Evolutionary conservation across 2,113 vertebrate species (phyloP).

Genomic region (Cryptomyrus ogoouensis): DNA sequence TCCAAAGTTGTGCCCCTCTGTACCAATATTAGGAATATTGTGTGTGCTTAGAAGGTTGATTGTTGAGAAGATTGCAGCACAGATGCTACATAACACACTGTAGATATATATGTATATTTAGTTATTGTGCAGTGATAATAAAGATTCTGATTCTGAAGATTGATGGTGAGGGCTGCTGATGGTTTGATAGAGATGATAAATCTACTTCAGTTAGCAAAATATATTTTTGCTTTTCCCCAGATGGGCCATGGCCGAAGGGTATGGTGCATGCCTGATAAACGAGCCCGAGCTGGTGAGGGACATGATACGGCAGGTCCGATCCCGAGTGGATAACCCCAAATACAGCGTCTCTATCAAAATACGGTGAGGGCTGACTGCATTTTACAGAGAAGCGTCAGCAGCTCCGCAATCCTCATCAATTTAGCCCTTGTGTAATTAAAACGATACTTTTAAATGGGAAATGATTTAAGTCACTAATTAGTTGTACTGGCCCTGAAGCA

Average conservation of each 20-base stretch:
- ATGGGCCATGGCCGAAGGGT: slow-evolving; percentile 90
- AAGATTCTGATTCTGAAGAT: too few species aligned
- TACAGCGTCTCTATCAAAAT: slow-evolving; percentile 93
- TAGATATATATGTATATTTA: too few species aligned
- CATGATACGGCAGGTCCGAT: slow-evolving; percentile 85
- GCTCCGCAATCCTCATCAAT: background rate
- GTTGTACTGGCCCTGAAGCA: background rate
- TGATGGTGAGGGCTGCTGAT: background rate
- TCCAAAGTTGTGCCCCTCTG: background rate
- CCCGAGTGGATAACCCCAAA: slow-evolving; percentile 74
- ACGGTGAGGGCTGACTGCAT: slow-evolving; percentile 59
- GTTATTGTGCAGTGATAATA: too few species aligned
- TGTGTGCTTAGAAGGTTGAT: background rate
- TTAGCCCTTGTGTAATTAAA: background rate
- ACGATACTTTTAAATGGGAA: background rate
- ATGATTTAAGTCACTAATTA: background rate
- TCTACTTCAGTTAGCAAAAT: background rate
- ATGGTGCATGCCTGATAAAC: slow-evolving; percentile 92
- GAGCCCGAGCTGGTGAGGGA: slow-evolving; percentile 86
- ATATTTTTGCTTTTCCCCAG: slow-evolving; percentile 50
- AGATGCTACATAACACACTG: too few species aligned
- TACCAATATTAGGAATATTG: background rate
- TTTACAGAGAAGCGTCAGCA: background rate
- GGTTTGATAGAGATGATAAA: background rate
- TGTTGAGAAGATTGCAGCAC: background rate